Base-by-base conservation (phyloP, 2,888 invertebrate species). In the Cephonodes hylas region DNA sequence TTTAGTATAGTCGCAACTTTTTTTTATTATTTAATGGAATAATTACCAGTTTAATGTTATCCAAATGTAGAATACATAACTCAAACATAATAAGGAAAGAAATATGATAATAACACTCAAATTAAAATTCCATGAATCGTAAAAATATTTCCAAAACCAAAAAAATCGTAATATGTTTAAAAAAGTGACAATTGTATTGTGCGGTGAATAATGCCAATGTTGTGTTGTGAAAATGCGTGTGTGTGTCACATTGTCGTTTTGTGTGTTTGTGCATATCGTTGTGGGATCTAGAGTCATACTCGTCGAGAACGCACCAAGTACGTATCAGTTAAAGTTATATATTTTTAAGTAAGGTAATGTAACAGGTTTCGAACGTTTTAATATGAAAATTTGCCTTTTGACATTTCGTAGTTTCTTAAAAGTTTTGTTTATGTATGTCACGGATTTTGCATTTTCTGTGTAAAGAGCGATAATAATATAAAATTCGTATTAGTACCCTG, bases 271-370 rank as follows among this genome's bases (percentile, higher is more conserved):
- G 65, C 77, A 80, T 70, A 59, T 64, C 60, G 73, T 75, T 42
- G 65, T 83, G 62, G 87, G 89, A 74, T 81, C 89, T 6, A 79
- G 91, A 62, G 87, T 92, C 34, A 91, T 92, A 61, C 77, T 91
- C 10, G 92, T 92, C 76, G 91, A 92, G 72, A 91, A 92, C 82
- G 92, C 92, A 34, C 91, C 89, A 63, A 91, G 91, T 91, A 86
- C 62, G 91, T 90, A 83, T 68, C 22, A 25, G 15, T 23, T n/a
- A n/a, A n/a, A n/a, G n/a, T 60, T 64, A 44, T 56, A 57, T 48
- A 38, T 59, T 56, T 57, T 20, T 38, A 8, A 42, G 8, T 34
- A 10, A 34, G 8, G n/a, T n/a, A n/a, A 42, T 31, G 2, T 15
- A 48, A 45, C 34, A 22, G n/a, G 38, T 34, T 13, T 4, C 0